Conservation (phyloP, 1,140 invertebrate species). For the Nasonia giraulti region DNA sequence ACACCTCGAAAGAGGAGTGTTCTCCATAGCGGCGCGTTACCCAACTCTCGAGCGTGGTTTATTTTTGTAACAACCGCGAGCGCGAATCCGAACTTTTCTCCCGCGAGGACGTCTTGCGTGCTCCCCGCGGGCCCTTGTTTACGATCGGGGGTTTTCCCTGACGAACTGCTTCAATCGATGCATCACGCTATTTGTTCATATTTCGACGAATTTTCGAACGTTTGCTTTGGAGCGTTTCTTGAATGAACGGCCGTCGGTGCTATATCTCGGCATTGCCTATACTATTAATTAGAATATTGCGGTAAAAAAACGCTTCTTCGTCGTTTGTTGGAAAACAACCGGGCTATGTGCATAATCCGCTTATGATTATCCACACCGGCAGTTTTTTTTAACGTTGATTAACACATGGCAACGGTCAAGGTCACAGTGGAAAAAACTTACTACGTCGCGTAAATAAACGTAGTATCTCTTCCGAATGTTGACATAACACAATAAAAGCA, state of each 20-base stretch:
- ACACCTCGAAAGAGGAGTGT: background rate
- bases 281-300: no score
- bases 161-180: background rate
- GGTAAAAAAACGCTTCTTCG: no score
- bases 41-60: background rate
- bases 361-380: background rate
- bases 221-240: background rate
- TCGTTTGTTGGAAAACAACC: background rate
- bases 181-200: background rate
- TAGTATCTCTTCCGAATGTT: background rate
- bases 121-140: no score
- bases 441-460: background rate
- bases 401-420: background rate
- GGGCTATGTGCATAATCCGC: background rate
- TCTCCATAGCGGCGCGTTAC: background rate
- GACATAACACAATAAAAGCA: background rate
- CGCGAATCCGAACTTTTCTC: slow-evolving; percentile 4
- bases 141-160: no score
- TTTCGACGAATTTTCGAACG: background rate
- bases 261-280: no score
- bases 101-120: background rate
- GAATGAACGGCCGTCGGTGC: no score
- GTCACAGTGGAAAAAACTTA: background rate
- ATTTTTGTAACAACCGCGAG: slow-evolving; percentile 21
- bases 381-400: background rate